phyloP scores from a whole-genome alignment of 2,888 invertebrate species.

The Ichneumoninae sp. region DNA sequence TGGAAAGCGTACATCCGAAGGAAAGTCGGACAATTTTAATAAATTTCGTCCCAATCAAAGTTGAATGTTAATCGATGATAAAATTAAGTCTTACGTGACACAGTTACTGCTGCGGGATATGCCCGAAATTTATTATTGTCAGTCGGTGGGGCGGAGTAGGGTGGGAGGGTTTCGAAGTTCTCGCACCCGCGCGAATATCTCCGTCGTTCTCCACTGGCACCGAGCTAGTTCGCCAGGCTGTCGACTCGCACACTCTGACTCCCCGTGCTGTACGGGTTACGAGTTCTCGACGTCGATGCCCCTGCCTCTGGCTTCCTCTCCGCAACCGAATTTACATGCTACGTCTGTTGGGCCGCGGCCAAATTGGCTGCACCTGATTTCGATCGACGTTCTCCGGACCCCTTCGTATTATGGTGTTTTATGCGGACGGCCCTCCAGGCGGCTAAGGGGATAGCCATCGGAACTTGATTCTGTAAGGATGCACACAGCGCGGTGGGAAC shows the following conservation, averaged over 20 bases:
- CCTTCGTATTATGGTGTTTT: constrained; percentile 76
- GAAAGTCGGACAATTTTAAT: not conserved
- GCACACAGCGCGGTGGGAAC: constrained; percentile 40
- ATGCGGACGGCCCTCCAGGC: constrained; percentile 63
- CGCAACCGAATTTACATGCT: constrained; percentile 74
- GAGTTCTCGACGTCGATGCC: constrained; percentile 62
- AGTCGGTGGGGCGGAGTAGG: not conserved
- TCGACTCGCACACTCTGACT: constrained; percentile 56
- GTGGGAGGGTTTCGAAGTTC: constrained; percentile 6
- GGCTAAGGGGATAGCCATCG: constrained; percentile 1
- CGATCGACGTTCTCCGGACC: constrained; percentile 74
- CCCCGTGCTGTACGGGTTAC: constrained; percentile 29
- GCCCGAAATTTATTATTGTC: constrained; percentile 43
- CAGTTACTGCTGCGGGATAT: not conserved
- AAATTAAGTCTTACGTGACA: constrained; percentile 13
- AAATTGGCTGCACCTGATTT: constrained; percentile 82
- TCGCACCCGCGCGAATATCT: constrained; percentile 44
- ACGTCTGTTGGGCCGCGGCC: constrained; percentile 77
- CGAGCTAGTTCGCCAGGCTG: constrained; percentile 61
- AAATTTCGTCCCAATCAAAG: not conserved
- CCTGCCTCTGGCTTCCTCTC: constrained; percentile 41
- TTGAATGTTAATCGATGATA: not conserved
- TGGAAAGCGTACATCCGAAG: too few species aligned
- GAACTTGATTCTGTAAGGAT: constrained; percentile 16
- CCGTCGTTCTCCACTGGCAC: constrained; percentile 44